Evolutionary conservation across 2,888 invertebrate species (phyloP), one percentile per base, ranked within the genome.

Genomic region (Dasypogon diadema): DNA sequence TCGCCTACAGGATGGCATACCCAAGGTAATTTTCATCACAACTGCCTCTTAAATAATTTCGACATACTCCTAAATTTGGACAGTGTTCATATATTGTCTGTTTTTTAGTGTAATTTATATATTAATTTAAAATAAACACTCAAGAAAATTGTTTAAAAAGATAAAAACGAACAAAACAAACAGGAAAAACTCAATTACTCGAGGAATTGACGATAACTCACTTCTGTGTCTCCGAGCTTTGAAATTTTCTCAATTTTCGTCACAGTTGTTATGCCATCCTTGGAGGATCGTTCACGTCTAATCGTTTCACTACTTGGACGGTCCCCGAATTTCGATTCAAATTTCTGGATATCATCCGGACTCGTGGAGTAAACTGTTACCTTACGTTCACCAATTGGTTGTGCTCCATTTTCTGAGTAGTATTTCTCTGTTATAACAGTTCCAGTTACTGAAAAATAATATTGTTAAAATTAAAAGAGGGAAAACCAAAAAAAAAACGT

Each of bases 361-460:
- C 91, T 89, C 78, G 88, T 89, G 63, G 92, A 91, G 85, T 92
- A 93, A 79, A 91, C 90, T 6, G 92, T 91, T 78, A 92, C 89
- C 77, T 91, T 91, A 48, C 93, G 89, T 75, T 90, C 89, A 58
- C 92, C 92, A 63, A 89, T 88, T 0, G 93, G 92, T 82, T 90
- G 90, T 55, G 90, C 87, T 42, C 92, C 92, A 85, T 91, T 91
- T 82, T 91, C 90, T 21, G 91, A 90, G 84, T 91, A 91, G 83
- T 88, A 91, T 84, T 91, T 90, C 85, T 91, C 90, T 58, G 88
- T 89, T 80, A 92, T 88, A 79, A 92, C 90, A 75, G 91, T 91
- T 81, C 92, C 92, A 87, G 92, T 91, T 84, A 93, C 92, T 92
- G 85, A 74, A 81, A 82, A 73, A 65, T 3, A 30, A 30, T 5